These are phyloP conservation scores for Philantomba maxwellii DNA, from an alignment of 2,113 vertebrate species.

Conservation along the genomic window DNA sequence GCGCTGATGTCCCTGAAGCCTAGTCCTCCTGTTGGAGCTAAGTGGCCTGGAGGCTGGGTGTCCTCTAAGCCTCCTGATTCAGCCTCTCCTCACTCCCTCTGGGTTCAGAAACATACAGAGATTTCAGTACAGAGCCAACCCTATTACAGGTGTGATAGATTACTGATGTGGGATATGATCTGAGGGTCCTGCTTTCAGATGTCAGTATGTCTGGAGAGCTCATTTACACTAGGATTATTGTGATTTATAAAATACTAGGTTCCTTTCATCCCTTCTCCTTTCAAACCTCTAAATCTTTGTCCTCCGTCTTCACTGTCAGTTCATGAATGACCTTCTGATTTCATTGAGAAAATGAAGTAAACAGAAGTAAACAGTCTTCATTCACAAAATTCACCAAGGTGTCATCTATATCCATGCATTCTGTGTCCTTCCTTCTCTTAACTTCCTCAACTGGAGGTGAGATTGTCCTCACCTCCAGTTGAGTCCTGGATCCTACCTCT, in stretches of 20 bases:
- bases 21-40: background rate
- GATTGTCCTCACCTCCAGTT: background rate
- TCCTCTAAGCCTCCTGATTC: background rate
- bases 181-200: background rate
- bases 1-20: background rate
- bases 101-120: background rate
- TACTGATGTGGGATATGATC: background rate
- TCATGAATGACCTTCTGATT: background rate
- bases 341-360: background rate
- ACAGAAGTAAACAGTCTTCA: background rate
- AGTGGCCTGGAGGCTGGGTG: background rate
- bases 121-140: background rate
- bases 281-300: background rate
- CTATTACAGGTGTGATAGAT: background rate
- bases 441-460: too few relatives aligned
- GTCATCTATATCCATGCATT: background rate
- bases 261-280: conserved; percentile 1
- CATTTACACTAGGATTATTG: background rate
- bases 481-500: background rate
- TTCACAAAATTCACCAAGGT: background rate
- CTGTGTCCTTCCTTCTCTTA: background rate
- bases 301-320: background rate
- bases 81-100: background rate
- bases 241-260: background rate
- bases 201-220: background rate